Evolutionary conservation across 2,113 vertebrate genomes (phyloP).

Genomic region (Dryoscopus gambensis): DNA sequence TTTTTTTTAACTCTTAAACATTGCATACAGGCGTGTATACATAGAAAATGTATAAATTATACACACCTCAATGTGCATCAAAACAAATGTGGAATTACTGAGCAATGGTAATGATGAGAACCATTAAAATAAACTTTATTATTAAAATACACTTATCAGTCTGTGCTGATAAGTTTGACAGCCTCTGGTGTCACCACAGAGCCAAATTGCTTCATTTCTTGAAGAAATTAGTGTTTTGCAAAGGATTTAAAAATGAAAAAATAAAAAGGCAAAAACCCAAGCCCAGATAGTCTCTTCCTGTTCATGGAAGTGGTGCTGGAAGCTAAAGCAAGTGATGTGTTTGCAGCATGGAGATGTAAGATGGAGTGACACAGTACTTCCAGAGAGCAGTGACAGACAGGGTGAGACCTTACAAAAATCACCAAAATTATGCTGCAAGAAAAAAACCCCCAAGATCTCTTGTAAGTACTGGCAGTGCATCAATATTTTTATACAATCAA

Average conservation of each 20-base stretch:
- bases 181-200: not conserved
- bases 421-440: not conserved
- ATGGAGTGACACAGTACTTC: not conserved
- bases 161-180: not conserved
- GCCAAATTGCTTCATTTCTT: not conserved
- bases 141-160: not conserved
- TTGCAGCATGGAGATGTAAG: not conserved
- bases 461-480: not conserved
- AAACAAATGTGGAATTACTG: not conserved
- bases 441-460: not conserved
- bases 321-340: not conserved
- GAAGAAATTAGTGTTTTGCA: not conserved
- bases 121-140: not conserved
- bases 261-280: not conserved
- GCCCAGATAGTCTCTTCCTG: not conserved
- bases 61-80: not conserved
- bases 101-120: not conserved
- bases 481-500: too few species aligned
- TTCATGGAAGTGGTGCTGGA: not conserved
- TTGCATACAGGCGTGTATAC: not conserved
- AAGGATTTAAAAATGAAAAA: not conserved
- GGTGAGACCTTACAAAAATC: not conserved
- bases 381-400: not conserved
- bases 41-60: not conserved
- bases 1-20: not conserved